Base-by-base conservation (phyloP, 1,140 invertebrate genomes). In the Delia radicum region DNA sequence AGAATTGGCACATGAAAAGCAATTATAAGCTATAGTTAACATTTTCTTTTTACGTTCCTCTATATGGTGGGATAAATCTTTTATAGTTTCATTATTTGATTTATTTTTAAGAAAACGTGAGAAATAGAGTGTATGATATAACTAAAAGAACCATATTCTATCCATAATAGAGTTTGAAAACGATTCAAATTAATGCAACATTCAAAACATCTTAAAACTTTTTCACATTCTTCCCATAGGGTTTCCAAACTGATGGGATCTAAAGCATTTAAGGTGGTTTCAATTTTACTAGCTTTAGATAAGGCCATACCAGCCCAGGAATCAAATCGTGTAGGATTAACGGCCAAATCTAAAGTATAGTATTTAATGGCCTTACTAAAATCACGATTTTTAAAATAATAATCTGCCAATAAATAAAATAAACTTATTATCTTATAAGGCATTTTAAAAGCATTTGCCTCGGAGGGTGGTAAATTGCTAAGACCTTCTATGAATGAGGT, bases 271-370 rank as follows among this genome's bases (percentile, higher is more conserved):
- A 98, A 86, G 86, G 93, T 92, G 15, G 91, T 92, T 81, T 96
- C 95, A 63, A 98, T 88, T 81, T 92, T 90, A 77, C 92, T 93
- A 28, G 91, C 93, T 79, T 93, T 92, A 2, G 95, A 92, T 75
- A 98, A 89, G 0, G 95, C 94, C 83, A 98, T 90, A 18, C 93
- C 93, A 7, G 95, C 95, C 97, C 96, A 99, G 0, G 96, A 96
- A 87, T 96, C 95, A 63, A 97, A 89, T 63, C 96, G 88, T 65
- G 88, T 87, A 8, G 92, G 93, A 85, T 94, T 94, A 26, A 94
- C 87, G 74, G 93, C 92, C 0, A 98, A 87, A 88, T 98, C 96
- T 75, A 93, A 87, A 28, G 92, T 88, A 82, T 96, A 97, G 87
- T 93, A 96, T 78, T 93, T 91, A 6, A 94, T 90, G 3, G 95